Base-by-base conservation (phyloP, 2,113 vertebrate genomes). In the Syngnathoides biaculeatus region DNA sequence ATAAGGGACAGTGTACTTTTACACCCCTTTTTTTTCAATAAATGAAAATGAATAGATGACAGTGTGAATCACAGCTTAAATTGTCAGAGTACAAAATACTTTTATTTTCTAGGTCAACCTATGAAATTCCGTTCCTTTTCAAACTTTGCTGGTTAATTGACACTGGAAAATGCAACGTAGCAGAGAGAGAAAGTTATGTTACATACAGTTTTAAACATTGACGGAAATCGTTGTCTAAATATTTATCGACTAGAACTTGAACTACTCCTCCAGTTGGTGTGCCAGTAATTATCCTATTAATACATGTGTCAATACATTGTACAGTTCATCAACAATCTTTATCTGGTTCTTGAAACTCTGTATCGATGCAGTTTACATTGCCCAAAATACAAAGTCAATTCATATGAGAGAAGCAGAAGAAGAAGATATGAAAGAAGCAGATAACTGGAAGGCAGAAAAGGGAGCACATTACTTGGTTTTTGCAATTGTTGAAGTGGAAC, bases 401-500 rank as follows among this genome's bases (percentile, higher is more conserved):
- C 17, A 48, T 48, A 17, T 48, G 15, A 48, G n/a, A n/a, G n/a
- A n/a, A n/a, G n/a, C n/a, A n/a, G n/a, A n/a, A n/a, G n/a, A n/a
- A n/a, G n/a, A n/a, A n/a, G n/a, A n/a, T n/a, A 74, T 63, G 61
- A 74, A 7, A 42, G 42, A 22, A 22, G 24, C 60, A 64, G n/a
- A n/a, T 30, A 50, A 53, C 9, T 8, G 39, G 12, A 43, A 17
- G 45, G 24, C 22, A 10, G 14, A 53, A 3, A 19, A 22, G 26
- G 19, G 24, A 55, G 8, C 42, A 38, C 27, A 61, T 30, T 24
- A 43, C 38, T 55, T 38, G 30, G 52, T 70, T 83, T 81, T 58
- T 79, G 77, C 59, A 77, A 73, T 20, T 57, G 30, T 71, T 68
- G 38, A 73, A 77, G 74, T 73, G 67, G 58, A 82, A 82, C 40